These are phyloP conservation scores for Monodelphis domestica DNA, from an alignment of 2,797 vertebrate species.

Conservation along the genomic window DNA sequence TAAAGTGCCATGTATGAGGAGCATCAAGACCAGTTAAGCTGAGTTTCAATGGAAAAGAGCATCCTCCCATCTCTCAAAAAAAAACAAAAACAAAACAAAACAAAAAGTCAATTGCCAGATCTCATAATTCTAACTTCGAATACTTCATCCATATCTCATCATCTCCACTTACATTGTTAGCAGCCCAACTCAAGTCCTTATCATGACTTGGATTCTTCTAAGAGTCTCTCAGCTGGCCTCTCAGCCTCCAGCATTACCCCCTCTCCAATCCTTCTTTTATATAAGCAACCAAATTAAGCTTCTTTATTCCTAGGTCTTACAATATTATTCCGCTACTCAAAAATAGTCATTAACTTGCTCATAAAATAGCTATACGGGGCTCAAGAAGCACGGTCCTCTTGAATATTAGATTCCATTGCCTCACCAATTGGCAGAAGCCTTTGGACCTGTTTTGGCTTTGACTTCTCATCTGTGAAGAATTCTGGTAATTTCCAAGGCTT, in stretches of 20 bases:
- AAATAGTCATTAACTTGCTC: neutral
- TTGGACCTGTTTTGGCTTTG: constrained; percentile 1
- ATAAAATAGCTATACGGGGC: neutral
- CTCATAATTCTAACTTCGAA: neutral
- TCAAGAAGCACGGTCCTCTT: neutral
- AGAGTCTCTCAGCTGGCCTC: neutral
- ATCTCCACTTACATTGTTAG: neutral
- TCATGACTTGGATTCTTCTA: neutral
- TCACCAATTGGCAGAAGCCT: neutral
- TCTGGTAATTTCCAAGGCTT: constrained; percentile 17
- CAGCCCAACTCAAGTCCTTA: neutral
- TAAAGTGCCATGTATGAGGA: neutral
- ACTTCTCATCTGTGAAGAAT: constrained; percentile 41
- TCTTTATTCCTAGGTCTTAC: neutral
- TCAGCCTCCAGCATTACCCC: neutral
- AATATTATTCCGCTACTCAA: neutral
- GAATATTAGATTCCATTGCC: neutral
- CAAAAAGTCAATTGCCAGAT: too few species aligned
- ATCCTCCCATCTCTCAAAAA: too few species aligned
- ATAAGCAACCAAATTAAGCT: neutral
- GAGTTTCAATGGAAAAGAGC: neutral
- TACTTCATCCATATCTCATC: neutral
- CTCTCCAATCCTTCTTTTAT: neutral
- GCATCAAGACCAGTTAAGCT: neutral
- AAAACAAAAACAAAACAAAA: too few species aligned